Percentiles rank a stretch among this genome's conserved stretches.
Evolutionary conservation across 2,113 vertebrate genomes (phyloP).

Genomic region (Isurus oxyrinchus): DNA sequence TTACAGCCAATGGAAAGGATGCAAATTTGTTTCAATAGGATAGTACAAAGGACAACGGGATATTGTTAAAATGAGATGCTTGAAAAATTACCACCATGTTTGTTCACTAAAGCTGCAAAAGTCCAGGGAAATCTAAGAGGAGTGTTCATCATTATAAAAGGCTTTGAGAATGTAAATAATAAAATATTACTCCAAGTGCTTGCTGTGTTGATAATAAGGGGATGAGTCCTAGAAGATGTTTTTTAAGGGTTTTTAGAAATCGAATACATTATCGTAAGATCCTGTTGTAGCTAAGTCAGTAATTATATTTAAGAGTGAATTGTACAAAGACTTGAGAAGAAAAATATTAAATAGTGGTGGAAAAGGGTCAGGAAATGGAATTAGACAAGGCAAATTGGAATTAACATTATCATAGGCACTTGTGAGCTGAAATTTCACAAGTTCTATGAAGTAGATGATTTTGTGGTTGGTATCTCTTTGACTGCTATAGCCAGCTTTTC

Average conservation of each 20-base stretch:
- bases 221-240: background rate
- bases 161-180: background rate
- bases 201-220: background rate
- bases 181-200: background rate
- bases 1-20: background rate
- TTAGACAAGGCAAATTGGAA: background rate
- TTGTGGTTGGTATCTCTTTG: background rate
- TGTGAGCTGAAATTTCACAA: background rate
- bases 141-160: background rate
- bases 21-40: background rate
- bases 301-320: too few relatives aligned
- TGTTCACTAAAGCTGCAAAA: background rate
- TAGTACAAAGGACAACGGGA: background rate
- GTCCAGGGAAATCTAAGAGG: background rate
- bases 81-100: background rate
- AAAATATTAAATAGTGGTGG: background rate
- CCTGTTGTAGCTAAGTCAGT: too few relatives aligned
- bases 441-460: background rate
- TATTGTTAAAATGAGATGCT: background rate
- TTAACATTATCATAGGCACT: background rate
- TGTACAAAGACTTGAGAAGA: background rate
- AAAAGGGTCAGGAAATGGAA: background rate
- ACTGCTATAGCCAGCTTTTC: too few relatives aligned
- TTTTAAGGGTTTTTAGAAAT: too few relatives aligned
- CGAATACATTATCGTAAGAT: too few relatives aligned